phyloP scores from a whole-genome alignment of 1,140 invertebrate species.

The Bombyx mori region ASM3026992v2 NC_085120.1:5817501-5818000 shows the following conservation, averaged over 20 bases:
- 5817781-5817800: background rate
- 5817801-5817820: background rate
- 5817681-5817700: too few species aligned
- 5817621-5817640: background rate
- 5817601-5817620: constrained; percentile 6
- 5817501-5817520: constrained; percentile 3
- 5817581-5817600: constrained; percentile 6
- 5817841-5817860: background rate
- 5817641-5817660: too few species aligned
- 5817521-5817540: constrained; percentile 1
- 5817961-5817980: too few species aligned
- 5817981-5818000: too few species aligned
- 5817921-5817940: too few species aligned
- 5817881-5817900: too few species aligned
- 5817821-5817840: background rate
- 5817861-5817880: background rate
- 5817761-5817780: background rate
- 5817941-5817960: too few species aligned
- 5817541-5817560: constrained; percentile 5
- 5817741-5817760: background rate
- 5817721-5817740: too few species aligned
- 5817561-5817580: constrained; percentile 7
- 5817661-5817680: too few species aligned
- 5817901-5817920: too few species aligned
- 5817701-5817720: too few species aligned